phyloP scores from a whole-genome alignment of 2,797 vertebrate species.

The Ptychobarbus kaznakovi region DNA sequence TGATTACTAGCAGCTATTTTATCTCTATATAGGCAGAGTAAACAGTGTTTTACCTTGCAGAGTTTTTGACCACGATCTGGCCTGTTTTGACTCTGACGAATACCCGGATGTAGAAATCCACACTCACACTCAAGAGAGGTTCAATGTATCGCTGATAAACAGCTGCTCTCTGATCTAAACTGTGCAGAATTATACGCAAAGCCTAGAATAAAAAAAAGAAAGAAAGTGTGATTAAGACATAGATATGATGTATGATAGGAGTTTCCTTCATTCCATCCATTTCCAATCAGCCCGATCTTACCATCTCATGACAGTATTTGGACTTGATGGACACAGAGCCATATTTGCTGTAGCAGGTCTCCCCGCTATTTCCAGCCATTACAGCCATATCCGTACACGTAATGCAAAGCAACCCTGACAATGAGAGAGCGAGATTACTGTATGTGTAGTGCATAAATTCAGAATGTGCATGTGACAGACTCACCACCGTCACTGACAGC shows the following conservation, averaged over 20 bases:
- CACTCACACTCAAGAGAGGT: constrained; percentile 88
- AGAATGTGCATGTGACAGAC: constrained; percentile 38
- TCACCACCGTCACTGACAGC: constrained; percentile 90
- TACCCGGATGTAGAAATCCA: constrained; percentile 91
- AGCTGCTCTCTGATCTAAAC: constrained; percentile 85
- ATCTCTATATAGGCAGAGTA: neutral
- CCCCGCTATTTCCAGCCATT: constrained; percentile 88
- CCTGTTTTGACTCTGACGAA: constrained; percentile 88
- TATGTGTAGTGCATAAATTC: neutral
- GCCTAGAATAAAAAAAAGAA: constrained; percentile 74
- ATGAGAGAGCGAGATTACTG: neutral
- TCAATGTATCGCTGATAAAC: constrained; percentile 90
- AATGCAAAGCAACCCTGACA: constrained; percentile 86
- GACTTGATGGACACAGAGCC: constrained; percentile 90
- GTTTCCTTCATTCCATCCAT: neutral
- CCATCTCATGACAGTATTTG: constrained; percentile 94
- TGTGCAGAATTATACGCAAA: constrained; percentile 89
- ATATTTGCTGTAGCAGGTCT: constrained; percentile 94
- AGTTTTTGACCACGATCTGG: constrained; percentile 89
- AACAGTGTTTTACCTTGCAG: constrained; percentile 80
- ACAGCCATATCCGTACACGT: constrained; percentile 96
- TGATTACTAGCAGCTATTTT: neutral
- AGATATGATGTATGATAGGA: neutral
- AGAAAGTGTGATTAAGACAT: neutral
- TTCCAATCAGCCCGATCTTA: constrained; percentile 67